Evolutionary conservation across 2,797 vertebrate genomes (phyloP), one percentile per base, ranked within the genome.

Genomic region (Parambassis ranga): DNA sequence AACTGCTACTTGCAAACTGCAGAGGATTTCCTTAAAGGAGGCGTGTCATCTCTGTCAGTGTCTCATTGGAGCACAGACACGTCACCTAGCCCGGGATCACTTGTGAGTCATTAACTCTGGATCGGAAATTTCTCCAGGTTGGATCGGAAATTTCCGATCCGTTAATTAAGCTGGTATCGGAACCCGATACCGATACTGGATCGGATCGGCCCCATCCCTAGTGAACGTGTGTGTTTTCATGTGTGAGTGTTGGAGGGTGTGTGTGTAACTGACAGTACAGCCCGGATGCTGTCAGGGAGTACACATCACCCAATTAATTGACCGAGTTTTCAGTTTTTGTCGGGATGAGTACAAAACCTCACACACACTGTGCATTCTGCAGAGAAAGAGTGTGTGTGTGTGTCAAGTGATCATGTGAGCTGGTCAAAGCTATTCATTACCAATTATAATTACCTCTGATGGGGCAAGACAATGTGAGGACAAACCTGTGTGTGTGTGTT

Each of bases 361-460:
- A 16, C 35, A 31, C 23, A 19, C 35, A 31, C 23, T n/a, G n/a
- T n/a, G n/a, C n/a, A n/a, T n/a, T n/a, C n/a, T n/a, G n/a, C n/a
- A n/a, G n/a, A n/a, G n/a, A n/a, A n/a, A n/a, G n/a, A n/a, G 47
- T 22, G n/a, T 18, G 10, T 44, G 53, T 37, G 11, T 18, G 48
- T 24, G 6, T 15, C 6, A 14, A 7, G 6, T 22, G 7, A 3
- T n/a, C n/a, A n/a, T n/a, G 30, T 16, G 19, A 47, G 15, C 24
- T 1, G 4, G 13, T 23, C 15, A 52, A 28, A 6, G 10, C 1
- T 41, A 9, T n/a, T 7, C 13, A 58, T 14, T 3, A 13, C 33
- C 39, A 41, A 35, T 56, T 28, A 44, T n/a, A 46, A 42, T 59
- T 23, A 30, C 23, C 19, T 66, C 22, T 41, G 19, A 57, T 41